Conservation (phyloP, 2,888 invertebrate species). For the Achlya flavicornis region DNA sequence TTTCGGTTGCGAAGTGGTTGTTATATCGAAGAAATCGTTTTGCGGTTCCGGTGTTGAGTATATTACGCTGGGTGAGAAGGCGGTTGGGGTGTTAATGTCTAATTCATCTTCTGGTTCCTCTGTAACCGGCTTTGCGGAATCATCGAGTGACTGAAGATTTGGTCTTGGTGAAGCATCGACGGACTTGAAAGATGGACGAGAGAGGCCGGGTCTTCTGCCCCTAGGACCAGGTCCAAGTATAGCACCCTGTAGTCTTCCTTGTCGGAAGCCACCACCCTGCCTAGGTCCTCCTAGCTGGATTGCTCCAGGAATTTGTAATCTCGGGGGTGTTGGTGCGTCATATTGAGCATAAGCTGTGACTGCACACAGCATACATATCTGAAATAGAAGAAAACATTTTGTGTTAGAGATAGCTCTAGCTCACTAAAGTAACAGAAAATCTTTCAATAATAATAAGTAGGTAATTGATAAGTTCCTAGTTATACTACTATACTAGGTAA, state of each 20-base stretch:
- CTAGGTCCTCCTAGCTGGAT: slow-evolving; percentile 68
- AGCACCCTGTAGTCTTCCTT: slow-evolving; percentile 68
- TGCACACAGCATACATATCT: slow-evolving; percentile 80
- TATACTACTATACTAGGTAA: no score
- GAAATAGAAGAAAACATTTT: slow-evolving; percentile 41
- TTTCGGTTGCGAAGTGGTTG: slow-evolving; percentile 75
- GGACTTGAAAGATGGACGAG: slow-evolving; percentile 74
- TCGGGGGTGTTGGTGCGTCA: slow-evolving; percentile 84
- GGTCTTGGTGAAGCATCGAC: slow-evolving; percentile 76
- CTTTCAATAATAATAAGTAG: no score
- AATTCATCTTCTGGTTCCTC: slow-evolving; percentile 87
- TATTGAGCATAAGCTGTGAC: slow-evolving; percentile 81
- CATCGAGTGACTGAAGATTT: slow-evolving; percentile 76
- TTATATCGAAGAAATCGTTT: slow-evolving; percentile 75
- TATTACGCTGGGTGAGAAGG: slow-evolving; percentile 64
- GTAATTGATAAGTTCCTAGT: no score
- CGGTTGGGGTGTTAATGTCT: slow-evolving; percentile 82
- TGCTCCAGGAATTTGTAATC: slow-evolving; percentile 87
- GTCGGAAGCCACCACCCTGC: slow-evolving; percentile 70
- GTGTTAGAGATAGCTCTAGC: neutral
- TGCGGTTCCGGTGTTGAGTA: slow-evolving; percentile 75
- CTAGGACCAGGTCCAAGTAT: slow-evolving; percentile 56
- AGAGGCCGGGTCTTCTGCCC: slow-evolving; percentile 70
- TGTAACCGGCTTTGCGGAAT: slow-evolving; percentile 86
- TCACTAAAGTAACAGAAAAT: no score